Conservation (phyloP, 1,140 invertebrate species). For the Drosophila tani region DNA sequence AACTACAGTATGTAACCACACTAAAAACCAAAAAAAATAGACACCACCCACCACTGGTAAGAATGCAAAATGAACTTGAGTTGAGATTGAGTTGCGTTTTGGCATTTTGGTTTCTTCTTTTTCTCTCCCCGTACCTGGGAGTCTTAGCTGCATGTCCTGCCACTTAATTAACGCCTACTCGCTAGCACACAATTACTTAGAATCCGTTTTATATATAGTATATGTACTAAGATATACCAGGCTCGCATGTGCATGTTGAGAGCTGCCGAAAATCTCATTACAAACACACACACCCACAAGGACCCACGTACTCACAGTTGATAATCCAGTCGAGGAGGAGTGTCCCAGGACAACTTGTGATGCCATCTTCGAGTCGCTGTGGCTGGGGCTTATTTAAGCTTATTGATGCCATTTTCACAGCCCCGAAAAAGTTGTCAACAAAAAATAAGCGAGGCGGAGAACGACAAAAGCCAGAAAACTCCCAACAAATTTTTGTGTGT, state of each 20-base stretch:
- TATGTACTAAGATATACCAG: background rate
- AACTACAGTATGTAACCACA: slow-evolving; percentile 26
- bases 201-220: background rate
- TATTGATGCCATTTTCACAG: slow-evolving; percentile 74
- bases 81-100: slow-evolving; percentile 58
- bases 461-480: slow-evolving; percentile 23
- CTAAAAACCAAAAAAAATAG: slow-evolving; percentile 31
- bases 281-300: slow-evolving; percentile 18
- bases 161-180: slow-evolving; percentile 69
- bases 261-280: slow-evolving; percentile 52
- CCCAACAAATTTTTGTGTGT: slow-evolving; percentile 53
- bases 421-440: slow-evolving; percentile 20
- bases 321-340: slow-evolving; percentile 46
- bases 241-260: slow-evolving; percentile 33
- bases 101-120: slow-evolving; percentile 34
- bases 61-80: slow-evolving; percentile 76
- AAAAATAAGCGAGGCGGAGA: background rate
- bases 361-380: slow-evolving; percentile 52
- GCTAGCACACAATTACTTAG: slow-evolving; percentile 44
- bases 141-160: slow-evolving; percentile 55
- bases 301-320: slow-evolving; percentile 17
- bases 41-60: slow-evolving; percentile 71
- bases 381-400: slow-evolving; percentile 68
- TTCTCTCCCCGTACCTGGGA: slow-evolving; percentile 18
- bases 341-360: slow-evolving; percentile 48